Base-by-base conservation (phyloP, 2,888 invertebrate genomes). In the Phalangium opilio region DNA sequence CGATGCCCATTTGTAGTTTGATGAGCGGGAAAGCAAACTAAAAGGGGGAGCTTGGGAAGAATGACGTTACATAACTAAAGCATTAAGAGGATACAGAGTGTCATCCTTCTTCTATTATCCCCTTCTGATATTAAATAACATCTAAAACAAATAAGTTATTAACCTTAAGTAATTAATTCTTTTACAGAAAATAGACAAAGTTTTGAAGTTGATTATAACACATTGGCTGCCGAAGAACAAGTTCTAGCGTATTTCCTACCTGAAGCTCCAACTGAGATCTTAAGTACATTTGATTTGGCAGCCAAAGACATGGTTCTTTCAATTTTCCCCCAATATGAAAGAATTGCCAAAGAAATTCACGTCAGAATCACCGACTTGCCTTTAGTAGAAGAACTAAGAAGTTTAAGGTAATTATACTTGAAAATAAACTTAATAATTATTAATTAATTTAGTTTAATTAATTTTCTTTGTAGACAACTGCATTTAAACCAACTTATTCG, bases 231-330 rank as follows among this genome's bases (percentile, higher is more conserved):
- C 43, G 78, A 83, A 58, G 91, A 93, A 63, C 89, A 91, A 64
- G 87, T 89, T 1, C 70, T 98, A 41, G 95, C 95, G 0, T 96
- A 89, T 67, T 98, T 99, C 66, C 64, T 98, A 43, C 96, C 96
- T 0, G 96, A 98, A 67, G 96, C 96, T 0, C 98, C 98, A 0
- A 77, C 82, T 55, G 91, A 95, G 70, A 89, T 96, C 83, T 69
- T 96, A n/a, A 81, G 83, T 64, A 89, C 93, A 55, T 90, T 96
- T 64, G 89, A 95, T 66, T 82, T 86, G 61, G 73, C 71, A 32
- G 69, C 69, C 5, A 71, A 70, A 50, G 71, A 73, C 50, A 79
- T 96, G 55, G 95, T 96, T 0, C 69, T 95, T 15, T 81, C 81
- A 49, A 84, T 93, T 68, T 98, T 87, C 62, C 95, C 98, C 0